Conservation (phyloP, 2,888 invertebrate genomes). For the Scaptodrosophila latifasciaeformis region DNA sequence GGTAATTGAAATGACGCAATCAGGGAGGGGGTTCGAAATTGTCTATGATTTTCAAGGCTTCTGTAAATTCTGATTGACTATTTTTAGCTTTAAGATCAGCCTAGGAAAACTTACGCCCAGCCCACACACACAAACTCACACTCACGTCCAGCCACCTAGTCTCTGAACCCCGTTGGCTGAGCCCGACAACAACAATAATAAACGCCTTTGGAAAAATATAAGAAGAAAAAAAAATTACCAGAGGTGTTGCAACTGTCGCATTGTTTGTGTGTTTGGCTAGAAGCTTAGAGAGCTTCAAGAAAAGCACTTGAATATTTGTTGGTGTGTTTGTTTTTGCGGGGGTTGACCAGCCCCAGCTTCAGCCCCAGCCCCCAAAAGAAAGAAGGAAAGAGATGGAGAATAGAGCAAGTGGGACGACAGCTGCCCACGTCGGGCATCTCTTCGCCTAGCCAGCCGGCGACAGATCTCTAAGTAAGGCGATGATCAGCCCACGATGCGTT, state of each 20-base stretch:
- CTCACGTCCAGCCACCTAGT: slow-evolving; percentile 4
- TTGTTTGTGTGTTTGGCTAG: slow-evolving; percentile 34
- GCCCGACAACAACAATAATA: slow-evolving; percentile 5
- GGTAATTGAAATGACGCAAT: slow-evolving; percentile 49
- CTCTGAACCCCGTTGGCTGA: not conserved
- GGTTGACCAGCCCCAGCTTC: slow-evolving; percentile 26
- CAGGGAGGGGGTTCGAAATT: slow-evolving; percentile 5
- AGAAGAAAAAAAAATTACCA: slow-evolving; percentile 3
- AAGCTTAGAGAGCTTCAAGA: slow-evolving; percentile 49
- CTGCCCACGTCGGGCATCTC: slow-evolving; percentile 47
- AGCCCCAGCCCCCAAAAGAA: not conserved
- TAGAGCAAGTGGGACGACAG: slow-evolving; percentile 47
- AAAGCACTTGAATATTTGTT: slow-evolving; percentile 56
- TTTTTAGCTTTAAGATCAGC: slow-evolving; percentile 35
- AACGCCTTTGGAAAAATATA: not conserved
- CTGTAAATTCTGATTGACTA: too few species aligned
- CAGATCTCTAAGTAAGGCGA: slow-evolving; percentile 69
- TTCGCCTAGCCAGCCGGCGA: slow-evolving; percentile 39
- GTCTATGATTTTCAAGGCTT: too few species aligned
- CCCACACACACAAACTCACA: slow-evolving; percentile 25
- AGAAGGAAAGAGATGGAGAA: slow-evolving; percentile 2
- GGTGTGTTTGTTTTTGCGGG: too few species aligned
- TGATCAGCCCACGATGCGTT: slow-evolving; percentile 63
- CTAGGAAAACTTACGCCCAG: slow-evolving; percentile 3
- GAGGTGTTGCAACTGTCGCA: slow-evolving; percentile 47